These are phyloP conservation scores for Phania funesta DNA, from an alignment of 2,888 invertebrate genomes.

Conservation along the genomic window DNA sequence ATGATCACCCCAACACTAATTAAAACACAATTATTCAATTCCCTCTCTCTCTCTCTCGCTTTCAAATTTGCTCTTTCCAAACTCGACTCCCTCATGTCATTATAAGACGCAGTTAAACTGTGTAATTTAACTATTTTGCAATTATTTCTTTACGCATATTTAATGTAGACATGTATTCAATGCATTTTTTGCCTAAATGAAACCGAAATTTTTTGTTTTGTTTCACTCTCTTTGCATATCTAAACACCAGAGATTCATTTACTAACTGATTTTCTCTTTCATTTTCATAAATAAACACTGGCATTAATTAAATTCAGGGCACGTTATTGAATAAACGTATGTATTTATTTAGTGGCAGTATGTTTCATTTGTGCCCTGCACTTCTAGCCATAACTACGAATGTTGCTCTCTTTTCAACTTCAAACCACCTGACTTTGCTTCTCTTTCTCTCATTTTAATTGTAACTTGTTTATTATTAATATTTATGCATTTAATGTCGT, in stretches of 20 bases:
- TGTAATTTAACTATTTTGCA: slow-evolving; percentile 46
- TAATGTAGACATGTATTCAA: slow-evolving; percentile 16
- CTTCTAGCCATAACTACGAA: not conserved
- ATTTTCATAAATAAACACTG: not conserved
- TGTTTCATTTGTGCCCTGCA: slow-evolving; percentile 30
- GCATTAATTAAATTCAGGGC: slow-evolving; percentile 32
- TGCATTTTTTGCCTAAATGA: slow-evolving; percentile 50
- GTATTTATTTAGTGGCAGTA: not conserved
- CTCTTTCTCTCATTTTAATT: not conserved
- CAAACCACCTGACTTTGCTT: not conserved
- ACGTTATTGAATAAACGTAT: slow-evolving; percentile 17
- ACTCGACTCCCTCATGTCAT: not conserved
- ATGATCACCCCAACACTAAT: no score
- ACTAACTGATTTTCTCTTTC: not conserved
- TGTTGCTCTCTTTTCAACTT: not conserved
- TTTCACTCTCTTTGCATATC: slow-evolving; percentile 27
- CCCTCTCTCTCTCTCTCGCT: not conserved
- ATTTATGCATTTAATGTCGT: slow-evolving; percentile 2
- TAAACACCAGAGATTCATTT: not conserved
- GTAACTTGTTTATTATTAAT: slow-evolving; percentile 11
- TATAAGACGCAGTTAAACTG: not conserved
- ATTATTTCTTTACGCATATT: slow-evolving; percentile 37
- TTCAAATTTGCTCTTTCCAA: not conserved
- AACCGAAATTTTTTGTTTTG: slow-evolving; percentile 11
- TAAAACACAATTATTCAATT: not conserved